phyloP scores from a whole-genome alignment of 1,140 invertebrate species.

The Drosophila micromelanica region DNA sequence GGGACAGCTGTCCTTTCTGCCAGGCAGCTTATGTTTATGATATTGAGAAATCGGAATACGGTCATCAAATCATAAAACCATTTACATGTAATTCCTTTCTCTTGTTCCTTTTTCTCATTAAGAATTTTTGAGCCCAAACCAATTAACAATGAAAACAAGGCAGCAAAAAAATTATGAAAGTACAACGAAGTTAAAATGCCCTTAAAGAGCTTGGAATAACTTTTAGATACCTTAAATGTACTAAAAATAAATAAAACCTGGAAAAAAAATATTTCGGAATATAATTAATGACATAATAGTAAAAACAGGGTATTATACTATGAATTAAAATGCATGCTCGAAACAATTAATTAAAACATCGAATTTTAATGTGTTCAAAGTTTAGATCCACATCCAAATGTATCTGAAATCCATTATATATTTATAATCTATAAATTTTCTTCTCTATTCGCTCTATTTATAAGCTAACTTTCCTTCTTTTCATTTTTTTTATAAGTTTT shows the following conservation, averaged over 20 bases:
- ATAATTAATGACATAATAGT: no score
- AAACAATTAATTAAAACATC: no score
- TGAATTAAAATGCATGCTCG: no score
- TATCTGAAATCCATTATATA: no score
- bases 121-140: constrained; percentile 12
- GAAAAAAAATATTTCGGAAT: no score
- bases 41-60: not conserved
- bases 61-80: constrained; percentile 39
- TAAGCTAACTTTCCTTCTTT: no score
- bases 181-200: not conserved
- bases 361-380: no score
- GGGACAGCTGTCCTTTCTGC: constrained; percentile 13
- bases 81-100: constrained; percentile 41
- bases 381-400: no score
- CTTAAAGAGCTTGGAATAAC: not conserved
- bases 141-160: constrained; percentile 38
- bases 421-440: not conserved
- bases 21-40: constrained; percentile 14
- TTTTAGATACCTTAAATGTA: no score
- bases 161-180: not conserved
- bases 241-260: no score
- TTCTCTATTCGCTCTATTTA: no score
- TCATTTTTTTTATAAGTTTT: not conserved
- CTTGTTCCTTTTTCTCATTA: not conserved
- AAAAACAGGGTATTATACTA: no score